Conservation (phyloP, 2,888 invertebrate genomes). For the Patella depressa region DNA sequence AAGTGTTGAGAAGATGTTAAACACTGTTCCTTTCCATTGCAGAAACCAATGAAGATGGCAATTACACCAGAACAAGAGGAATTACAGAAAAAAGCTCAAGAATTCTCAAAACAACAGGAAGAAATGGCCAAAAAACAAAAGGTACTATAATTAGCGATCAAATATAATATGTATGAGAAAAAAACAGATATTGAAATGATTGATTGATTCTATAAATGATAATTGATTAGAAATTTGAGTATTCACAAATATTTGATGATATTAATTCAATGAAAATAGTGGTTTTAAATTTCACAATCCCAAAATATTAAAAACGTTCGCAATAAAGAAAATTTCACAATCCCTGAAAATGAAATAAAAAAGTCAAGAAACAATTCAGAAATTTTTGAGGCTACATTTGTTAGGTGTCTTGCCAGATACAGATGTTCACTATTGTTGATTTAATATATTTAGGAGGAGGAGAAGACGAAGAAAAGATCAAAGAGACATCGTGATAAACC, state of each 20-base stretch:
- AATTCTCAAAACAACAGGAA: slow-evolving; percentile 60
- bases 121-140: slow-evolving; percentile 20
- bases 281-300: too few species aligned
- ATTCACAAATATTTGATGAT: too few species aligned
- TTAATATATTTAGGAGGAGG: slow-evolving; percentile 25
- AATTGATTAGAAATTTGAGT: too few species aligned
- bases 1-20: too few species aligned
- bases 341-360: not conserved
- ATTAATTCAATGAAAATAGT: too few species aligned
- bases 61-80: slow-evolving; percentile 63
- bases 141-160: not conserved
- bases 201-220: too few species aligned
- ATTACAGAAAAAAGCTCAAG: slow-evolving; percentile 60
- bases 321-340: too few species aligned
- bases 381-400: too few species aligned
- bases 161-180: not conserved
- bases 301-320: too few species aligned
- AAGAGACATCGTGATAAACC: slow-evolving; percentile 59
- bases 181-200: too few species aligned
- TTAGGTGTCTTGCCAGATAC: too few species aligned
- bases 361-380: not conserved
- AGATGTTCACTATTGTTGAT: not conserved
- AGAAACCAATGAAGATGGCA: slow-evolving; percentile 54
- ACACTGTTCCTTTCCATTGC: slow-evolving; percentile 13
- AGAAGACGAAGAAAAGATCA: slow-evolving; percentile 55